Evolutionary conservation across 1,140 invertebrate genomes (phyloP).

Genomic region (Oppia nitens): DNA sequence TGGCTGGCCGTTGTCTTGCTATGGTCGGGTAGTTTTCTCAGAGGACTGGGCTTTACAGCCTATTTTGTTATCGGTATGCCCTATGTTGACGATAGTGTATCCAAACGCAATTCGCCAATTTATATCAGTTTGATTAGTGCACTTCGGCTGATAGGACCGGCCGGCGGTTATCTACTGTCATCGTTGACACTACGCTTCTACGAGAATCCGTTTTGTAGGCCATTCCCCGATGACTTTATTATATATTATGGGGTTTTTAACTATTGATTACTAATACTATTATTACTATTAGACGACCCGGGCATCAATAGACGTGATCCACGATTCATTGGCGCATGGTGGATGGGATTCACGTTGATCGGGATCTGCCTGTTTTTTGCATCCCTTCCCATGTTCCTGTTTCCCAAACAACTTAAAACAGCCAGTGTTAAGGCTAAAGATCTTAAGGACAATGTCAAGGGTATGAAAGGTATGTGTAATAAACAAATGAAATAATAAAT

Average conservation of each 20-base stretch:
- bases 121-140: constrained; percentile 18
- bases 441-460: constrained; percentile 6
- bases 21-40: constrained; percentile 19
- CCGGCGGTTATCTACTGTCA: constrained; percentile 18
- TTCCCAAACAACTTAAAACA: constrained; percentile 17
- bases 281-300: constrained; percentile 19
- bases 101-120: constrained; percentile 23
- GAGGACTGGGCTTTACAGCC: constrained; percentile 20
- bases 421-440: constrained; percentile 3
- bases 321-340: constrained; percentile 32
- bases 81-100: constrained; percentile 26
- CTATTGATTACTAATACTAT: neutral
- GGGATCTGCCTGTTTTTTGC: constrained; percentile 18
- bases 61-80: constrained; percentile 23
- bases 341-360: constrained; percentile 34
- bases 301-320: constrained; percentile 26
- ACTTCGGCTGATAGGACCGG: constrained; percentile 19
- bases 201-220: constrained; percentile 21
- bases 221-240: neutral
- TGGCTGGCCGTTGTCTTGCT: constrained; percentile 18
- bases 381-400: constrained; percentile 21
- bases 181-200: constrained; percentile 19
- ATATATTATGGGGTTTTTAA: neutral
- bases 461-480: neutral
- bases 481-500: no score